phyloP scores from a whole-genome alignment of 2,113 vertebrate genomes.

The Rhegmatorhina hoffmannsi region DNA sequence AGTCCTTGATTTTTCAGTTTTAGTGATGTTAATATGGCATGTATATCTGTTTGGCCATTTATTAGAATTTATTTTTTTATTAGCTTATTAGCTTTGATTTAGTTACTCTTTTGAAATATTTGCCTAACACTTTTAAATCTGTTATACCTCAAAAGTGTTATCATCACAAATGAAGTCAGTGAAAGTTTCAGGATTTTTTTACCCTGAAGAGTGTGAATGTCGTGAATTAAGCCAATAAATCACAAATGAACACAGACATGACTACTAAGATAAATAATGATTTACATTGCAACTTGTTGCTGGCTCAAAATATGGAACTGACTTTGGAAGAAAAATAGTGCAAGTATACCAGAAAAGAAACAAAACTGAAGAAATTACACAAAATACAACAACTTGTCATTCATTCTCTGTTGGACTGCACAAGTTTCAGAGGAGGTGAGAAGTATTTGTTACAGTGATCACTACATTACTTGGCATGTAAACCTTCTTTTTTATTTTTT shows the following conservation, averaged over 20 bases:
- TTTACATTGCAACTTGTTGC: not conserved
- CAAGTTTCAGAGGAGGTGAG: not conserved
- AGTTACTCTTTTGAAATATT: not conserved
- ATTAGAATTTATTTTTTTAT: not conserved
- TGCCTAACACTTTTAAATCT: not conserved
- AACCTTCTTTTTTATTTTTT: not conserved
- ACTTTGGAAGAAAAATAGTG: not conserved
- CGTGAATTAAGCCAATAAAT: not conserved
- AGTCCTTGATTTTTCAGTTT: slow-evolving; percentile 1
- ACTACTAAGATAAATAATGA: not conserved
- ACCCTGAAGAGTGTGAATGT: not conserved
- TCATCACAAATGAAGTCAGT: not conserved
- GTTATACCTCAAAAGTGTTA: not conserved
- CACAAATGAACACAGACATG: not conserved
- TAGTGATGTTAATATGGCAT: not conserved
- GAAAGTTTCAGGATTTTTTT: not conserved
- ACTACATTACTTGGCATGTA: not conserved
- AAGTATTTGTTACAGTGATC: not conserved
- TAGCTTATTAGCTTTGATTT: not conserved
- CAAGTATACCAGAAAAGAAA: not conserved
- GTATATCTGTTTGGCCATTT: not conserved
- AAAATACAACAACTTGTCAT: not conserved
- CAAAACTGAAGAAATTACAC: not conserved
- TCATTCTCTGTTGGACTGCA: not conserved
- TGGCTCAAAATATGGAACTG: not conserved